These are phyloP conservation scores for Lethocerus indicus DNA, from an alignment of 1,140 invertebrate genomes.

Conservation along the genomic window DNA sequence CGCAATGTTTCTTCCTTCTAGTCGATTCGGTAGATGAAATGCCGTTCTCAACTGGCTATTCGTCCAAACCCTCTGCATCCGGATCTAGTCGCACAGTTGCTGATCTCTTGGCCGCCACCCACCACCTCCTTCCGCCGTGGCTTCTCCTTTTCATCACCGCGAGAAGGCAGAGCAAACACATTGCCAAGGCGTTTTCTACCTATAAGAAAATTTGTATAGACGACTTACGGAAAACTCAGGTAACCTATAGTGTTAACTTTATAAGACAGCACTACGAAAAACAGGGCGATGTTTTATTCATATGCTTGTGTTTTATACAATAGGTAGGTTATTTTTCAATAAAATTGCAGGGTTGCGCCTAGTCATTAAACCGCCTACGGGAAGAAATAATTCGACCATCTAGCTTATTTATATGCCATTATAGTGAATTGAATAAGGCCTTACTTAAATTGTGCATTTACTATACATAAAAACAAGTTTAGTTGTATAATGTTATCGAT, in stretches of 20 bases:
- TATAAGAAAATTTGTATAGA: constrained; percentile 86
- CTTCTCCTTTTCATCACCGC: constrained; percentile 80
- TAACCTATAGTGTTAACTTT: constrained; percentile 10
- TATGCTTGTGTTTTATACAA: no score
- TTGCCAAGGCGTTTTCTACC: constrained; percentile 82
- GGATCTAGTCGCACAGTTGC: constrained; percentile 43
- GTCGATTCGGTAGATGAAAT: constrained; percentile 89
- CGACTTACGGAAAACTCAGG: constrained; percentile 71
- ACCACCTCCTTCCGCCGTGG: constrained; percentile 88
- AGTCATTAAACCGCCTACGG: no score
- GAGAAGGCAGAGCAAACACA: constrained; percentile 63
- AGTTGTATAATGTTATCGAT: no score
- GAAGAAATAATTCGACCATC: no score
- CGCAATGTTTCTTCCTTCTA: constrained; percentile 66
- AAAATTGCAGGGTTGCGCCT: no score
- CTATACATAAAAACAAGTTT: no score
- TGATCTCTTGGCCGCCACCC: constrained; percentile 71
- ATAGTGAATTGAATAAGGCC: no score
- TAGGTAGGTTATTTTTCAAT: no score
- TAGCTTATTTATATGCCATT: no score
- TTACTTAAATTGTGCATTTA: no score
- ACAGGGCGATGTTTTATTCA: no score
- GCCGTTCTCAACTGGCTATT: constrained; percentile 14
- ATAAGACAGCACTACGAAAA: no score
- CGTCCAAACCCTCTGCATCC: constrained; percentile 12